These are phyloP conservation scores for Diarsia brunnea DNA, from an alignment of 2,888 invertebrate genomes.

Conservation along the genomic window DNA sequence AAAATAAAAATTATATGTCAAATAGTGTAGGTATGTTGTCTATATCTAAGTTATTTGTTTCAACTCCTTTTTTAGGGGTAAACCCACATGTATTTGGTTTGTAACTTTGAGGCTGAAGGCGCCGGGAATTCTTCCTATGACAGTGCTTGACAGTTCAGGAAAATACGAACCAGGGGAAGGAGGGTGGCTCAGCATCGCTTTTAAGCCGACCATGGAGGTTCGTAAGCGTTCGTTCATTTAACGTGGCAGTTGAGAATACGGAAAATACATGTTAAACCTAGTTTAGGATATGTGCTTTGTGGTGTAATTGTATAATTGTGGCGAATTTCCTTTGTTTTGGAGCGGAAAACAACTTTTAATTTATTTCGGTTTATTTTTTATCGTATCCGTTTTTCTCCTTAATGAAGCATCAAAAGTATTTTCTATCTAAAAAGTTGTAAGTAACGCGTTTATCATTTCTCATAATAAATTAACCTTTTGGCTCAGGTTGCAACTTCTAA, in stretches of 20 bases:
- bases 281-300: neutral
- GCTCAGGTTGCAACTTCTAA: neutral
- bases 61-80: slow-evolving; percentile 82
- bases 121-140: slow-evolving; percentile 79
- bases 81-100: slow-evolving; percentile 90
- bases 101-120: slow-evolving; percentile 82
- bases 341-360: neutral
- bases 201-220: slow-evolving; percentile 90
- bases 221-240: neutral
- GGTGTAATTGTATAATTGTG: neutral
- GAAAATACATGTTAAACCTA: neutral
- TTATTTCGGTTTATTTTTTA: neutral
- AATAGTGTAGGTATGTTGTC: neutral
- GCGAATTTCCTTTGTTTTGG: neutral
- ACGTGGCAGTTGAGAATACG: neutral
- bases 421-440: neutral
- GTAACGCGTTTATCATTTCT: neutral
- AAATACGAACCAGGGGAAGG: slow-evolving; percentile 87
- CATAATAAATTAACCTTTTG: neutral
- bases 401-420: neutral
- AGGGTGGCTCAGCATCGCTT: slow-evolving; percentile 89
- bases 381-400: neutral
- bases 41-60: neutral
- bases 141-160: slow-evolving; percentile 83
- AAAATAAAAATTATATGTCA: too few species aligned